Conservation (phyloP, 2,113 vertebrate genomes). For the Silurus asotus region DNA sequence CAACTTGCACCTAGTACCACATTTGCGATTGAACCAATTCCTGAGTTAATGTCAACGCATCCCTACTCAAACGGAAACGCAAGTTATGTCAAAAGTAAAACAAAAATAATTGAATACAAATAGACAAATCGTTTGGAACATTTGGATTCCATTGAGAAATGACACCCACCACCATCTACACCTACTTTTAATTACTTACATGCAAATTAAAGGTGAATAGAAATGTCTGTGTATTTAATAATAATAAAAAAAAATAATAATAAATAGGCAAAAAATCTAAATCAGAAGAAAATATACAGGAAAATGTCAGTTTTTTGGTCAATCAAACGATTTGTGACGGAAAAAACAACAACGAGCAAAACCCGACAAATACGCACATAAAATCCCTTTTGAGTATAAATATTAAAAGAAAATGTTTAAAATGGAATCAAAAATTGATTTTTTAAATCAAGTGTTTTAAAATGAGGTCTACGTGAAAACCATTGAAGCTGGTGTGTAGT, state of each 20-base stretch:
- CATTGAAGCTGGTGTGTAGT: conserved; percentile 6
- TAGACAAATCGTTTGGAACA: background rate
- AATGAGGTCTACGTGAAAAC: background rate
- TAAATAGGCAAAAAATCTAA: no score
- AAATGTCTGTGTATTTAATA: background rate
- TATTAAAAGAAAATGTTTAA: background rate
- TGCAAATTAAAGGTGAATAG: background rate
- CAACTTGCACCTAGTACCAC: background rate
- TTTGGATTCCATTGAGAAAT: background rate
- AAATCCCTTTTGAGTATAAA: conserved; percentile 1
- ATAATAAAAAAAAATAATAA: background rate
- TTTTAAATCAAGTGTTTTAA: background rate
- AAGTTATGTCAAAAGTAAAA: background rate
- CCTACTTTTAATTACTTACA: background rate
- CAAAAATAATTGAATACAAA: background rate
- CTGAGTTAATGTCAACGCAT: background rate
- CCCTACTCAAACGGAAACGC: background rate
- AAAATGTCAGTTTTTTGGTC: background rate
- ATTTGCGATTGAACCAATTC: background rate
- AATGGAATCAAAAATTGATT: background rate
- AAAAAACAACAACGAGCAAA: background rate
- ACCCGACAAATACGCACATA: background rate
- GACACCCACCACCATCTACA: background rate
- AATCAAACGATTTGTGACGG: background rate
- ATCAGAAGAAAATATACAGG: no score